Percentiles rank a stretch among this genome's conserved stretches.
These are phyloP conservation scores for Candoia aspera DNA, from an alignment of 2,113 vertebrate species.

Conservation along the genomic window DNA sequence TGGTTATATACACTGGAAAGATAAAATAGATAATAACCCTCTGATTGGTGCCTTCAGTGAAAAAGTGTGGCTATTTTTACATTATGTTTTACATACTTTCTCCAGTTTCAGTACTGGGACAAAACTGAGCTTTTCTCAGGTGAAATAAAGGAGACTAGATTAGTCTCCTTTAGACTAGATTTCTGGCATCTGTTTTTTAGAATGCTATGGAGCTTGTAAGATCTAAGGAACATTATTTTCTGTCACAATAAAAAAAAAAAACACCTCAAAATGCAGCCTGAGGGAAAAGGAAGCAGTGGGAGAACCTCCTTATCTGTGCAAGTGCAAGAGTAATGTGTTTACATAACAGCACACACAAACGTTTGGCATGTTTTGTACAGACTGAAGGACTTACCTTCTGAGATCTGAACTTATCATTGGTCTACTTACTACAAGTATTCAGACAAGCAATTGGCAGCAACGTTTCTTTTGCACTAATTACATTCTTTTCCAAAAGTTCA, in stretches of 20 bases:
- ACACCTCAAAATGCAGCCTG: not conserved
- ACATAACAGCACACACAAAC: conserved; percentile 24
- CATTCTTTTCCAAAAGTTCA: conserved; percentile 80
- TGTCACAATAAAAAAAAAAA: not conserved
- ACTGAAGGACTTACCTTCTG: conserved; percentile 47
- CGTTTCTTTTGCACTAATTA: conserved; percentile 78
- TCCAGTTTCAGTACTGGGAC: not conserved
- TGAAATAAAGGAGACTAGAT: not conserved
- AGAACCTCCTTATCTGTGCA: not conserved
- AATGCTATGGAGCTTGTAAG: not conserved
- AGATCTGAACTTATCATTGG: conserved; percentile 63
- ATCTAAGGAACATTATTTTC: not conserved
- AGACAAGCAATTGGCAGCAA: conserved; percentile 69
- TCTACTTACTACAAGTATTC: conserved; percentile 56
- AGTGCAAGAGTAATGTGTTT: not conserved
- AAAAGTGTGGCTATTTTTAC: not conserved
- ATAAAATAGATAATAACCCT: not conserved
- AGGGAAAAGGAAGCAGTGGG: conserved; percentile 28
- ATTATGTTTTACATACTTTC: not conserved
- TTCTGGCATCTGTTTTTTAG: not conserved
- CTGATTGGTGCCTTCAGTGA: not conserved
- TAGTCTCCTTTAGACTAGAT: too few relatives aligned
- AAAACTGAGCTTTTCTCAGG: not conserved
- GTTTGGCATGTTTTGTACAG: conserved; percentile 39
- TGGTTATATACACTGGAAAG: not conserved